Conservation (phyloP, 2,888 invertebrate species). For the Mimas tiliae region DNA sequence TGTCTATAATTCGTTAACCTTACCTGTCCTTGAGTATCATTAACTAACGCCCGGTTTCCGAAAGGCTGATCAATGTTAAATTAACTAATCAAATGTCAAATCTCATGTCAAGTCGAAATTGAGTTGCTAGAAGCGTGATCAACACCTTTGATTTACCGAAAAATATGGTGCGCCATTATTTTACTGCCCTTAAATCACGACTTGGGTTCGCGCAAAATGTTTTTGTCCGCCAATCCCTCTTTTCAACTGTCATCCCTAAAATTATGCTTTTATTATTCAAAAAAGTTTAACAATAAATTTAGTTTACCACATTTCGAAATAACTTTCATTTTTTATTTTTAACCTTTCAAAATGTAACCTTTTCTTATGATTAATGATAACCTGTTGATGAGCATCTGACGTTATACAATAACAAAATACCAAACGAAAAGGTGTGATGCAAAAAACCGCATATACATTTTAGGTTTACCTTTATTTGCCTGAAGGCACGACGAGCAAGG, state of each 20-base stretch:
- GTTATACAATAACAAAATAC: not conserved
- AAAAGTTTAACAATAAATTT: not conserved
- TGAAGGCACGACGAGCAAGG: too few relatives aligned
- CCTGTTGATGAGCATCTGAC: not conserved
- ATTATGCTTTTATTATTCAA: not conserved
- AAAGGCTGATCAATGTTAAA: too few relatives aligned
- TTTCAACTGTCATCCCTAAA: not conserved
- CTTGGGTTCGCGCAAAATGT: not conserved
- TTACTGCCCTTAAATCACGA: not conserved
- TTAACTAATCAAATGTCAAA: too few relatives aligned
- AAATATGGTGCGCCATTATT: too few relatives aligned
- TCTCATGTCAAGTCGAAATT: too few relatives aligned
- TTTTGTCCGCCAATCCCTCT: not conserved
- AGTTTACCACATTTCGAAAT: not conserved
- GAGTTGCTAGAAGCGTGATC: too few relatives aligned
- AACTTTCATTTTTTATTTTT: not conserved
- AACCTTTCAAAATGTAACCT: not conserved
- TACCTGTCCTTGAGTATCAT: not conserved
- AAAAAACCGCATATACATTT: too few relatives aligned
- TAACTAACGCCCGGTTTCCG: too few relatives aligned
- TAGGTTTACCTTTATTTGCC: too few relatives aligned
- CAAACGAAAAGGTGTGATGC: not conserved
- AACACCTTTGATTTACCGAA: too few relatives aligned
- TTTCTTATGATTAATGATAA: not conserved
- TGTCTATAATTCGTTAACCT: not conserved